phyloP scores from a whole-genome alignment of 2,888 invertebrate species.

The Caenorhabditis doughertyi region DNA sequence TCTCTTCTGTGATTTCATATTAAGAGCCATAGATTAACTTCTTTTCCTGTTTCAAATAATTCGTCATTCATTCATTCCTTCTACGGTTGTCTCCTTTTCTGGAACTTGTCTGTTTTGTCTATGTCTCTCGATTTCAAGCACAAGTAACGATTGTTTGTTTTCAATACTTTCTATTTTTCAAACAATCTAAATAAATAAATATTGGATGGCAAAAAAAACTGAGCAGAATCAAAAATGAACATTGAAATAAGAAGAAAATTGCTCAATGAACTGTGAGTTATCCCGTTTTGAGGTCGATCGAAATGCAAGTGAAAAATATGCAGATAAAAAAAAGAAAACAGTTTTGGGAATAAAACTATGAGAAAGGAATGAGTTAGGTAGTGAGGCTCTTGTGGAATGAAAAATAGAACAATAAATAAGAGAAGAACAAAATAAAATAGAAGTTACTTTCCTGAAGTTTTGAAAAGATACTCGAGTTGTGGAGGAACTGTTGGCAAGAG shows the following conservation, averaged over 20 bases:
- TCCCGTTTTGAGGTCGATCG: conserved; percentile 63
- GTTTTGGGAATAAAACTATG: conserved; percentile 47
- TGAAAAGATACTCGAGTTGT: conserved; percentile 82
- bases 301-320: conserved; percentile 14
- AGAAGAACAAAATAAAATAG: not conserved
- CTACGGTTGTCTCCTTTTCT: conserved; percentile 40
- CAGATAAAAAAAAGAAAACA: not conserved
- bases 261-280: conserved; percentile 45
- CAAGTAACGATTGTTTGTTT: conserved; percentile 25
- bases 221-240: conserved; percentile 43
- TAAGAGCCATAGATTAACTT: conserved; percentile 19
- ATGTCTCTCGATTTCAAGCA: conserved; percentile 36
- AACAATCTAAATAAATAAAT: conserved; percentile 59
- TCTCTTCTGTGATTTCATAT: conserved; percentile 40
- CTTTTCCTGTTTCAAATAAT: conserved; percentile 2
- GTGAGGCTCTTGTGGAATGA: conserved; percentile 52
- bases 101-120: conserved; percentile 28
- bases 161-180: conserved; percentile 32
- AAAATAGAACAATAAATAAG: conserved; percentile 45
- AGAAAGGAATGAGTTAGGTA: conserved; percentile 56
- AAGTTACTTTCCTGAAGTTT: conserved; percentile 69
- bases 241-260: conserved; percentile 28
- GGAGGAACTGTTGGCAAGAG: conserved; percentile 81
- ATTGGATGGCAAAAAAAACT: conserved; percentile 58
- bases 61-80: conserved; percentile 57